These are phyloP conservation scores for Drosophila neotestacea DNA, from an alignment of 2,888 invertebrate species.

Conservation along the genomic window DNA sequence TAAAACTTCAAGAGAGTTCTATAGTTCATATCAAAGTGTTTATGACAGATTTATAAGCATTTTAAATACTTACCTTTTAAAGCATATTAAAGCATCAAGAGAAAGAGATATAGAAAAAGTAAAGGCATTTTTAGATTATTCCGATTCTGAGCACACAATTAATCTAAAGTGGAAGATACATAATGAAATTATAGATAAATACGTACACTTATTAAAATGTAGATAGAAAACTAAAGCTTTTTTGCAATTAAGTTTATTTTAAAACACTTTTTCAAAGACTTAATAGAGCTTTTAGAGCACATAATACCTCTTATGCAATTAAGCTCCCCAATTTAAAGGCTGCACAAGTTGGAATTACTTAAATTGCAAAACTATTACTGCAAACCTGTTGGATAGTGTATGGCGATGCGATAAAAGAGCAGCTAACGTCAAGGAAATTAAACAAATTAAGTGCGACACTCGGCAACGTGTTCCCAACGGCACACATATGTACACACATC, in stretches of 20 bases:
- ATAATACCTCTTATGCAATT: conserved; percentile 7
- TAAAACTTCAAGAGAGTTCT: not conserved
- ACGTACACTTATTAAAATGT: no score
- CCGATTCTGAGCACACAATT: no score
- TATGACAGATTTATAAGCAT: no score
- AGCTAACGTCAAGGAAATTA: conserved; percentile 50
- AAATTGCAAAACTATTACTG: not conserved
- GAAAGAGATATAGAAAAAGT: no score
- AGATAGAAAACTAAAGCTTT: no score
- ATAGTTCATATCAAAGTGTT: no score
- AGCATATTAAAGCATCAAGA: not conserved
- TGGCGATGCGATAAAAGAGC: conserved; percentile 32
- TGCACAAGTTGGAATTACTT: not conserved
- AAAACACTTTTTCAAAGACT: no score
- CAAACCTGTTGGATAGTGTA: conserved; percentile 50
- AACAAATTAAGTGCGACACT: conserved; percentile 77
- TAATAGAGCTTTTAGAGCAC: not conserved
- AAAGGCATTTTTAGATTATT: no score
- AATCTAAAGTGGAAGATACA: no score
- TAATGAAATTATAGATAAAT: no score
- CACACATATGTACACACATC: conserved; percentile 6
- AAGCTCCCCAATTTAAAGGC: conserved; percentile 3
- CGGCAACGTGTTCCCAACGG: conserved; percentile 66
- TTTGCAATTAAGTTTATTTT: not conserved
- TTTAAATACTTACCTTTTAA: not conserved